phyloP scores from a whole-genome alignment of 2,113 vertebrate species.

The Lagenorhynchus albirostris region DNA sequence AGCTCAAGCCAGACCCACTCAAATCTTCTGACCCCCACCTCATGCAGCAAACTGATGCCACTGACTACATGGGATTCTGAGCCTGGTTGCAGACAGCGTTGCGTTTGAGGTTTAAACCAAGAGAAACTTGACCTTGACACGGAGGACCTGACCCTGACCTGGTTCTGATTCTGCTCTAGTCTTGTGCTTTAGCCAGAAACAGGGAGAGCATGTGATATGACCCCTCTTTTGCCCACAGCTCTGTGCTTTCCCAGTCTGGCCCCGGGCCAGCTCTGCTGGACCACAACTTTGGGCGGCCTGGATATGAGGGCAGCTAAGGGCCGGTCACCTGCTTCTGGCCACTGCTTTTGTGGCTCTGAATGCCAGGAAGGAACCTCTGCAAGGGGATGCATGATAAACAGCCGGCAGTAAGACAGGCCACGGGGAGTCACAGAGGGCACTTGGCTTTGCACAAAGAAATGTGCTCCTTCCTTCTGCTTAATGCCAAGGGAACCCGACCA shows the following conservation, averaged over 20 bases:
- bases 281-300: not conserved
- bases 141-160: not conserved
- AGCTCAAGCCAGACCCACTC: not conserved
- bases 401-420: not conserved
- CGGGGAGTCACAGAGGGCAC: not conserved
- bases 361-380: slow-evolving; percentile 47
- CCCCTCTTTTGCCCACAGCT: rapidly evolving
- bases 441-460: not conserved
- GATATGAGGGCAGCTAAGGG: not conserved
- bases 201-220: too few species aligned
- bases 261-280: rapidly evolving
- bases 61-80: not conserved
- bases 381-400: not conserved
- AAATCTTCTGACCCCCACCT: not conserved
- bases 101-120: not conserved
- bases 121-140: not conserved
- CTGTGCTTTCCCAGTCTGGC: not conserved
- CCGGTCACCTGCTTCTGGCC: slow-evolving; percentile 15
- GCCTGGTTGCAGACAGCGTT: not conserved
- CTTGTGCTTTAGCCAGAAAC: not conserved
- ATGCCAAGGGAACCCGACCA: not conserved
- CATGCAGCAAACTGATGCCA: not conserved
- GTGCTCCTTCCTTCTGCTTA: not conserved
- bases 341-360: slow-evolving; percentile 1
- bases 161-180: not conserved